A percentile compares a stretch with the other conserved stretches of the same genome.
Evolutionary conservation across 2,113 vertebrate genomes (phyloP).

Genomic region (Platanista minor): DNA sequence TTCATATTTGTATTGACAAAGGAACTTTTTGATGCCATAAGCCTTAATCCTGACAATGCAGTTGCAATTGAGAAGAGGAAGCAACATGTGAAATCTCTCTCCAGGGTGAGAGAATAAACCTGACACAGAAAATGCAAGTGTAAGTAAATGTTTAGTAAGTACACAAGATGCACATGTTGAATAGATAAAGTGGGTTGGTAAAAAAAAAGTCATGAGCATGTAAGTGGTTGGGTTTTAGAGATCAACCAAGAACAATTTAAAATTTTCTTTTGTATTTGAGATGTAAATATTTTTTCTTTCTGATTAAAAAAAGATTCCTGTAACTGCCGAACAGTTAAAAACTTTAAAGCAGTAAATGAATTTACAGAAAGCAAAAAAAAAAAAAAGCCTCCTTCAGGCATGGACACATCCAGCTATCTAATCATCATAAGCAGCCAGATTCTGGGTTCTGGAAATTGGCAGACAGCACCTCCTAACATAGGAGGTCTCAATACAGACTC

Average conservation of each 20-base stretch:
- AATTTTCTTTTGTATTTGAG: constrained; percentile 56
- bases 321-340: constrained; percentile 30
- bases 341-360: constrained; percentile 36
- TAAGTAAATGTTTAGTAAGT: constrained; percentile 64
- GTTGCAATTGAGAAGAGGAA: constrained; percentile 79
- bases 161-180: background rate
- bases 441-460: background rate
- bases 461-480: background rate
- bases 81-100: constrained; percentile 86
- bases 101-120: constrained; percentile 53
- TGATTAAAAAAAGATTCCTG: constrained; percentile 27
- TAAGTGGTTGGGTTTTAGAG: background rate
- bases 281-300: constrained; percentile 38
- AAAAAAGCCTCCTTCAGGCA: background rate
- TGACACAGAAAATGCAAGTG: constrained; percentile 65
- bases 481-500: background rate
- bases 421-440: background rate
- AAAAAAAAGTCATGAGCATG: background rate
- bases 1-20: constrained; percentile 95
- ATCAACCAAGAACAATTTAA: background rate
- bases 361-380: background rate
- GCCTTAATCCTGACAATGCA: constrained; percentile 85
- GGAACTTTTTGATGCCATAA: constrained; percentile 97
- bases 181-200: background rate
- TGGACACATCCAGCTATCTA: background rate